Percentiles rank a stretch among this genome's conserved stretches.
Evolutionary conservation across 2,113 vertebrate species (phyloP).

Genomic region (Haemorhous mexicanus): DNA sequence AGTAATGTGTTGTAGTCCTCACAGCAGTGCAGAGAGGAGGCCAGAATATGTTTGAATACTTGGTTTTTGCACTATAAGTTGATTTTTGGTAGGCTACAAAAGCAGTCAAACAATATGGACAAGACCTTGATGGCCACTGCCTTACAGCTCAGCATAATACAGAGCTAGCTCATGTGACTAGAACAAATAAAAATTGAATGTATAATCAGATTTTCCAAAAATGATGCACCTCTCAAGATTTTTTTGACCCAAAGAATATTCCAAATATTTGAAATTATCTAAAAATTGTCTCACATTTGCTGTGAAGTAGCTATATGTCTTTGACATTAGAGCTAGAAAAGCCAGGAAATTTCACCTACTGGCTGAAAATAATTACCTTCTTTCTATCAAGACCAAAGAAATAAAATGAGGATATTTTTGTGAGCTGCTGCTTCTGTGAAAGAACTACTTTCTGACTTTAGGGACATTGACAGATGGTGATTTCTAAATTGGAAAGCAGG

Average conservation of each 20-base stretch:
- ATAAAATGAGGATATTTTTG: background rate
- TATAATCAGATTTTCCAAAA: background rate
- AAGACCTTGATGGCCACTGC: background rate
- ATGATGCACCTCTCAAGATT: background rate
- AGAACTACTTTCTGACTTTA: background rate
- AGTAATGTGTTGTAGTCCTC: background rate
- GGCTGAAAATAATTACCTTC: background rate
- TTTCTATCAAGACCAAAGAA: background rate
- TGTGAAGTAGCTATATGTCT: background rate
- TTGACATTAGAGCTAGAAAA: background rate
- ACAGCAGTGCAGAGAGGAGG: background rate
- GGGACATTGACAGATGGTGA: background rate
- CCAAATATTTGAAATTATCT: background rate
- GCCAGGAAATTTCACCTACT: background rate
- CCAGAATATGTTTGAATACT: background rate
- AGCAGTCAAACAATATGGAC: background rate
- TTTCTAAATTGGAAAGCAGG: background rate
- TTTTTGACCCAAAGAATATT: background rate
- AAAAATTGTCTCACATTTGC: background rate
- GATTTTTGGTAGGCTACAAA: background rate
- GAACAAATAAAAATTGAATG: background rate
- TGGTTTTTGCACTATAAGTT: background rate
- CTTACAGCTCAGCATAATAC: background rate
- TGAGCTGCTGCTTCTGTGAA: background rate
- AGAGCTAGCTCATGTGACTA: background rate